Base-by-base conservation (phyloP, 1,140 invertebrate species). In the Colletes latitarsis region DNA sequence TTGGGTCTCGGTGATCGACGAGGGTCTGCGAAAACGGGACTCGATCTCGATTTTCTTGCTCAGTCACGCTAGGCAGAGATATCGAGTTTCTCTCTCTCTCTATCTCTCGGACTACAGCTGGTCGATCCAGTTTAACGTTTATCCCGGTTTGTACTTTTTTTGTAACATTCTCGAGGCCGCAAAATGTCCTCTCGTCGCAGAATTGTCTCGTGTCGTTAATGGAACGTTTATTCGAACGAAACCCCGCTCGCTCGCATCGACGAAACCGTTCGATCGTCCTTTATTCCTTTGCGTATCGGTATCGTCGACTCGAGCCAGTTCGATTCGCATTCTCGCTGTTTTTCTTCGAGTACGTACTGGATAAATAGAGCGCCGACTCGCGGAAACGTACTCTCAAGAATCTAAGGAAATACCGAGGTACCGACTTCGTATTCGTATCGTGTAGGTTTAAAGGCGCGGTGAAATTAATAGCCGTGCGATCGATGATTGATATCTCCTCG, bases 91-190 rank as follows among this genome's bases (percentile, higher is more conserved):
- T 63, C 46, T 17, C 1, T 19, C 17, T 66, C 43, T 49, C 43
- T 67, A 52, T 67, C 43, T 19, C 12, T 55, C 49, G 17, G 15
- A 74, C 43, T 74, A 74, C 21, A 21, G 49, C 43, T 70, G 70
- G 66, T 71, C 57, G 49, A 78, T 46, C 58, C 76, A 39, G 76
- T 52, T 77, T 21, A 71, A 52, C 76, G 76, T 77, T 77, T n/a
- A 53, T 71, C 76, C 66, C 58, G 57, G 68, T 78, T 78, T 78
- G 77, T 78, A 78, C 77, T 78, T 63, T 72, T 53, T 78, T 30
- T 30, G 30, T 57, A 41, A 78, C 69, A 55, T 63, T 19, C 58
- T 63, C 58, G 77, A 73, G 77, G 69, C 49, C 49, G 39, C 46
- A 15, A 60, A 41, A 70, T 64, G 21, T 74, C 49, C 17, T 66